These are phyloP conservation scores for Trichomalopsis sarcophagae DNA, from an alignment of 1,140 invertebrate genomes.

Conservation along the genomic window DNA sequence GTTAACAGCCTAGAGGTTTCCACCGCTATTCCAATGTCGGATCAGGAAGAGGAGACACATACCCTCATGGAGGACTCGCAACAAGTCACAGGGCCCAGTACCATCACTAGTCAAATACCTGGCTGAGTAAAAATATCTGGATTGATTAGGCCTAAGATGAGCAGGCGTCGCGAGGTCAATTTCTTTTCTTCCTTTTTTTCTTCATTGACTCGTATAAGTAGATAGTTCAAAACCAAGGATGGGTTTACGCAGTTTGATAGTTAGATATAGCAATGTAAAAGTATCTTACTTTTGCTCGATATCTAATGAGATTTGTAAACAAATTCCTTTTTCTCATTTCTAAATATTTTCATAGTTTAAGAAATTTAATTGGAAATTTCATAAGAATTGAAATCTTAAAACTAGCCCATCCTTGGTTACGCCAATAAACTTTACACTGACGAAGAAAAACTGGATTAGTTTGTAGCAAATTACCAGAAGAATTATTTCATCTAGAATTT, in stretches of 20 bases:
- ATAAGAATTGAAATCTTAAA: neutral
- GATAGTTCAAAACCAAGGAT: conserved; percentile 44
- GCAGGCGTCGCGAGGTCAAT: conserved; percentile 42
- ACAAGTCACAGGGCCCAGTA: conserved; percentile 59
- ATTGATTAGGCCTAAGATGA: neutral
- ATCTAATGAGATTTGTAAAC: conserved; percentile 21
- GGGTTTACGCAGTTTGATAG: conserved; percentile 29
- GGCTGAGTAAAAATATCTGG: conserved; percentile 64
- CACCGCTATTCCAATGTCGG: conserved; percentile 67
- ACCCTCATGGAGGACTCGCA: conserved; percentile 71
- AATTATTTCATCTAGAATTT: conserved; percentile 13
- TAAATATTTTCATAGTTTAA: neutral
- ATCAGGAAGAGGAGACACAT: conserved; percentile 72
- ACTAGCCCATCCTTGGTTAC: conserved; percentile 2
- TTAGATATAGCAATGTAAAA: conserved; percentile 16
- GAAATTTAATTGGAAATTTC: neutral
- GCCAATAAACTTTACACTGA: neutral
- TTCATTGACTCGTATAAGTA: conserved; percentile 44
- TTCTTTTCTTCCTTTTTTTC: conserved; percentile 49
- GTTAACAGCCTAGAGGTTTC: conserved; percentile 60
- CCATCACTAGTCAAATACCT: conserved; percentile 67
- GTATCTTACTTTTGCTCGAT: neutral
- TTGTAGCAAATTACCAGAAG: conserved; percentile 8
- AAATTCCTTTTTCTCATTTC: conserved; percentile 26
- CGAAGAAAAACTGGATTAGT: conserved; percentile 19